phyloP scores from a whole-genome alignment of 2,888 invertebrate species.

The Idaea aversata region DNA sequence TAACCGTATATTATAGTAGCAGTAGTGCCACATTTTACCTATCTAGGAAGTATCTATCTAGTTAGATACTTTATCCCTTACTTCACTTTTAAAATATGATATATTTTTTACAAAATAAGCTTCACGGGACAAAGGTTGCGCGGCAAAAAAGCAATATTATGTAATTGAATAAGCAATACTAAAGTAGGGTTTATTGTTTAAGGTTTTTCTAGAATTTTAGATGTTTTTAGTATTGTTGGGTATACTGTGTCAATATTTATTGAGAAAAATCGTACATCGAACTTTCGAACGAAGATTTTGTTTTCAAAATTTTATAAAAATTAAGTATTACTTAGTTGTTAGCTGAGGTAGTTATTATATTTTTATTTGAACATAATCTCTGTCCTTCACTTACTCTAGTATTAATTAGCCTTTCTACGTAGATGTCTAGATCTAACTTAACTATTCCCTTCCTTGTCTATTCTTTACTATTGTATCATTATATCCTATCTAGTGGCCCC shows the following conservation, averaged over 20 bases:
- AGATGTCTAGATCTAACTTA: conserved; percentile 41
- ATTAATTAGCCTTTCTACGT: conserved; percentile 38
- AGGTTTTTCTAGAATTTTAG: conserved; percentile 62
- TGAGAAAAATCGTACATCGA: conserved; percentile 64
- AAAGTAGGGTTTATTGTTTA: conserved; percentile 61
- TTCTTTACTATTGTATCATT: conserved; percentile 39
- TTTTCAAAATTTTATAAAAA: conserved; percentile 28
- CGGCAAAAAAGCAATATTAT: conserved; percentile 71
- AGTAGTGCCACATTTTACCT: conserved; percentile 64
- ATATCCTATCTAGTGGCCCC: conserved; percentile 49
- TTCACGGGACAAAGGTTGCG: conserved; percentile 61
- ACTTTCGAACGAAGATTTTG: conserved; percentile 44
- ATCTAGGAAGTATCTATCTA: conserved; percentile 32
- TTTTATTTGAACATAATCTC: conserved; percentile 21
- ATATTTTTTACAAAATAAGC: conserved; percentile 48
- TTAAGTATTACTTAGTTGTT: conserved; percentile 14
- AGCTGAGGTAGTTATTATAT: conserved; percentile 12
- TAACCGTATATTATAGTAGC: conserved; percentile 52
- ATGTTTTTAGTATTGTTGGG: conserved; percentile 71
- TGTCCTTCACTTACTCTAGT: conserved; percentile 33
- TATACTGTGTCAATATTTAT: conserved; percentile 47
- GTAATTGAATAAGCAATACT: conserved; percentile 76
- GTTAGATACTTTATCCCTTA: conserved; percentile 43
- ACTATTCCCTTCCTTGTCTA: conserved; percentile 51
- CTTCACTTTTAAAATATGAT: conserved; percentile 34